phyloP scores from a whole-genome alignment of 2,113 vertebrate genomes.

The Hypanus sabinus region DNA sequence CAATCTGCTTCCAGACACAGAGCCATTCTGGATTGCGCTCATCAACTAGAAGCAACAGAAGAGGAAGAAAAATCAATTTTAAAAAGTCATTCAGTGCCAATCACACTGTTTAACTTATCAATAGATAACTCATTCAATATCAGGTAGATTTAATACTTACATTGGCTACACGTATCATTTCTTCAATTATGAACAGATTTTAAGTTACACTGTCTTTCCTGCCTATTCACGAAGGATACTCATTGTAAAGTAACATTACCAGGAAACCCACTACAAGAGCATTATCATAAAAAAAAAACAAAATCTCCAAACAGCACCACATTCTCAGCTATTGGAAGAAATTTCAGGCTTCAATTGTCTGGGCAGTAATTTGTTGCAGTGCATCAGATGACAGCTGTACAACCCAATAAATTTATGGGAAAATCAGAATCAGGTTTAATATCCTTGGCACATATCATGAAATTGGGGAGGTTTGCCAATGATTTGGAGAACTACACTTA shows the following conservation, averaged over 20 bases:
- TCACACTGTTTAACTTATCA: neutral
- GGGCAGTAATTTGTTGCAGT: neutral
- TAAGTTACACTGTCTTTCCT: neutral
- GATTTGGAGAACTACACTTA: too few species aligned
- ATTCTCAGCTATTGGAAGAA: neutral
- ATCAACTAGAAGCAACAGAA: conserved; percentile 69
- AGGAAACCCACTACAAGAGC: neutral
- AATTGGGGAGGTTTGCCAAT: neutral
- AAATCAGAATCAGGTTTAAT: neutral
- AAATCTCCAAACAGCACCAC: neutral
- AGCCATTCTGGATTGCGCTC: conserved; percentile 90
- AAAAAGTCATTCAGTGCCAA: neutral
- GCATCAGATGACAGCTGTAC: neutral
- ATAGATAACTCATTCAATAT: neutral
- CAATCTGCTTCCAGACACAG: conserved; percentile 81
- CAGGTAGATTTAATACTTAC: neutral
- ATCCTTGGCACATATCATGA: neutral
- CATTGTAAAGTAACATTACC: neutral
- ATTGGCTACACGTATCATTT: neutral
- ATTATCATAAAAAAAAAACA: neutral
- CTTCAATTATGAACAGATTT: neutral
- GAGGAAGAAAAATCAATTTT: neutral
- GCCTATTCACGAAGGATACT: neutral
- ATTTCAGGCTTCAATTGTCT: neutral
- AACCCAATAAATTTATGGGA: neutral